Percentiles rank a stretch among this genome's conserved stretches.
Evolutionary conservation across 1,140 invertebrate species (phyloP).

Genomic region (Sinonovacula constricta): DNA sequence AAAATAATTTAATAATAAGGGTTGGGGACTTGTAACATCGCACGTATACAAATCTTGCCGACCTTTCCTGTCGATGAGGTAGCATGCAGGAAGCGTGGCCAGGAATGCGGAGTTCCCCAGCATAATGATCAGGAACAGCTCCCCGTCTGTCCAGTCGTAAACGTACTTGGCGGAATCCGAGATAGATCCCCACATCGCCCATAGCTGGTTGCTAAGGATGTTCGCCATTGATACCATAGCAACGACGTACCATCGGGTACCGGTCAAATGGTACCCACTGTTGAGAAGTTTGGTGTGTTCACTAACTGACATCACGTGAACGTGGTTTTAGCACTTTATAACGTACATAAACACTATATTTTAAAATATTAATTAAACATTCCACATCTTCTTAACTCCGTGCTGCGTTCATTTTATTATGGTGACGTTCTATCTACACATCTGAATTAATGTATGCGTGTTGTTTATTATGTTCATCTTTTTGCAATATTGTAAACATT

Average conservation of each 20-base stretch:
- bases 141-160: conserved; percentile 77
- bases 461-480: no score
- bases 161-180: conserved; percentile 65
- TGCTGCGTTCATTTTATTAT: no score
- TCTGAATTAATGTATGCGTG: no score
- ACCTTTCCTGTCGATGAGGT: conserved; percentile 67
- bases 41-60: background rate
- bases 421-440: no score
- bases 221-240: conserved; percentile 11
- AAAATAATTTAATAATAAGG: no score
- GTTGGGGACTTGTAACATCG: background rate
- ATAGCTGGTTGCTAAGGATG: conserved; percentile 24
- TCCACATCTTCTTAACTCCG: no score
- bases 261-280: background rate
- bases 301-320: no score
- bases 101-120: conserved; percentile 78
- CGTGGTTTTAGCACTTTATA: no score
- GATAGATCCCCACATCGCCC: conserved; percentile 46
- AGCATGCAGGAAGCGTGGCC: conserved; percentile 77
- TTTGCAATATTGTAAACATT: no score
- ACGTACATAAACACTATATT: no score
- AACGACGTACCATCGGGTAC: conserved; percentile 31
- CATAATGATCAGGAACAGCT: conserved; percentile 78
- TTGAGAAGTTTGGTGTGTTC: no score
- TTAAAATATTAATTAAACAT: no score